Evolutionary conservation across 1,140 invertebrate genomes (phyloP).

Genomic region (Hetaerina americana): DNA sequence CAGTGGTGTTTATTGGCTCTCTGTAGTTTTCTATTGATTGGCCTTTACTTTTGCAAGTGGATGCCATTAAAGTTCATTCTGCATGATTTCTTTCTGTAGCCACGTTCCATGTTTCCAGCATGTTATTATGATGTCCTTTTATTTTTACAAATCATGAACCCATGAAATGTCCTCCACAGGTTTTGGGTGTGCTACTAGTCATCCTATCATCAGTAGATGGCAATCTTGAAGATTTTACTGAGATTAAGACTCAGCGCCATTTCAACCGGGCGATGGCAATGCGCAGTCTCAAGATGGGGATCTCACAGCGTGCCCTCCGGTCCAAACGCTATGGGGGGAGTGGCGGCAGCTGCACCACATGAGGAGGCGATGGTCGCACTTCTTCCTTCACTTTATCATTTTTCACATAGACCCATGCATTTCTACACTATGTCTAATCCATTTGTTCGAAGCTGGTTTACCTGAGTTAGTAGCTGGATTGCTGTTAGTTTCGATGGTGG

Average conservation of each 20-base stretch:
- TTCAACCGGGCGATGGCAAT: conserved; percentile 78
- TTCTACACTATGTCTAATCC: not conserved
- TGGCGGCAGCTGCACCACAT: not conserved
- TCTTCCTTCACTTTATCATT: not conserved
- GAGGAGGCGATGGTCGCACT: not conserved
- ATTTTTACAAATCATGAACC: no score
- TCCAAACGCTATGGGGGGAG: not conserved
- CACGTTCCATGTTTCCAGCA: not conserved
- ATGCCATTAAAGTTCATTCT: no score
- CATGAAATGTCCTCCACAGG: conserved; percentile 31
- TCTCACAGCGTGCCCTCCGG: conserved; percentile 30
- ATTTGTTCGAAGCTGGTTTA: not conserved
- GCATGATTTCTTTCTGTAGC: no score
- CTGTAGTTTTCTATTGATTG: no score
- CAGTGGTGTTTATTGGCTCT: no score
- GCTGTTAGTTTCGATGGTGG: not conserved
- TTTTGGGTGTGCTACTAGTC: conserved; percentile 63
- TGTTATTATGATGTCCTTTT: not conserved
- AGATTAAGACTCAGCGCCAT: conserved; percentile 56
- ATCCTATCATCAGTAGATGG: conserved; percentile 59
- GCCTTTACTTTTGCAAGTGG: no score
- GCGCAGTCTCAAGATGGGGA: conserved; percentile 49
- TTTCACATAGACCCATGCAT: not conserved
- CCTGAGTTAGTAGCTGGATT: not conserved
- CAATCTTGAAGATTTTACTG: conserved; percentile 37